Conservation (phyloP, 1,140 invertebrate species). For the Gonatopus flavifemur region DNA sequence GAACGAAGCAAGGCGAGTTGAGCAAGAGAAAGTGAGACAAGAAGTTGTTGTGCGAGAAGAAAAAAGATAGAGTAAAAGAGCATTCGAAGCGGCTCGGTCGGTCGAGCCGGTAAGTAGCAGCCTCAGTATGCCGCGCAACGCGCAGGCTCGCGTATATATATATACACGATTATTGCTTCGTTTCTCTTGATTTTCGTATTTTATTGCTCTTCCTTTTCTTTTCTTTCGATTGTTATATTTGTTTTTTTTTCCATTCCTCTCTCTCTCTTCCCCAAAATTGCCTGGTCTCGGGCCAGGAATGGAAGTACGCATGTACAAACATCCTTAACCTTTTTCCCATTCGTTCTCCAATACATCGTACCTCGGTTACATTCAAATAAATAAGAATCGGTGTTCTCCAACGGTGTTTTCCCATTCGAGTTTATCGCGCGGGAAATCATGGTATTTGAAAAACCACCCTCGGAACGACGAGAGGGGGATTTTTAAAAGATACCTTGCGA, state of each 20-base stretch:
- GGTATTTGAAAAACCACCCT: too few relatives aligned
- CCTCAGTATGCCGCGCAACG: slow-evolving; percentile 51
- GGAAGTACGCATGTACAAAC: slow-evolving; percentile 31
- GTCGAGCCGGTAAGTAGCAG: slow-evolving; percentile 29
- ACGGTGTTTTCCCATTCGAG: too few relatives aligned
- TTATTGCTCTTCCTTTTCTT: too few relatives aligned
- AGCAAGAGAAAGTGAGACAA: slow-evolving; percentile 13
- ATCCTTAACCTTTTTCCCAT: too few relatives aligned
- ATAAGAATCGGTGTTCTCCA: too few relatives aligned
- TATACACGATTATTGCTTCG: slow-evolving; percentile 2
- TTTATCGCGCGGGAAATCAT: too few relatives aligned
- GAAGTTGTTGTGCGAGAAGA: slow-evolving; percentile 10
- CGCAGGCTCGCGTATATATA: slow-evolving; percentile 50
- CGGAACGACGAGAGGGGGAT: too few relatives aligned
- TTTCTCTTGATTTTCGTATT: slow-evolving; percentile 6
- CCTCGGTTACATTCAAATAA: too few relatives aligned
- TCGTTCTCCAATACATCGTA: too few relatives aligned
- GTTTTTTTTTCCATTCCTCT: slow-evolving; percentile 9
- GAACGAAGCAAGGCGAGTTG: slow-evolving; percentile 6
- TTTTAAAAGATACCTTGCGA: too few relatives aligned
- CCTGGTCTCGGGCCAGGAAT: slow-evolving; percentile 3
- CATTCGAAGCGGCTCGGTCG: slow-evolving; percentile 32
- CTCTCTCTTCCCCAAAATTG: neutral
- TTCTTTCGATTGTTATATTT: neutral
- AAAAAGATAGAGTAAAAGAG: slow-evolving; percentile 15